Evolutionary conservation across 2,888 invertebrate genomes (phyloP), one percentile per base, ranked within the genome.

Genomic region (Heliconius sara): DNA sequence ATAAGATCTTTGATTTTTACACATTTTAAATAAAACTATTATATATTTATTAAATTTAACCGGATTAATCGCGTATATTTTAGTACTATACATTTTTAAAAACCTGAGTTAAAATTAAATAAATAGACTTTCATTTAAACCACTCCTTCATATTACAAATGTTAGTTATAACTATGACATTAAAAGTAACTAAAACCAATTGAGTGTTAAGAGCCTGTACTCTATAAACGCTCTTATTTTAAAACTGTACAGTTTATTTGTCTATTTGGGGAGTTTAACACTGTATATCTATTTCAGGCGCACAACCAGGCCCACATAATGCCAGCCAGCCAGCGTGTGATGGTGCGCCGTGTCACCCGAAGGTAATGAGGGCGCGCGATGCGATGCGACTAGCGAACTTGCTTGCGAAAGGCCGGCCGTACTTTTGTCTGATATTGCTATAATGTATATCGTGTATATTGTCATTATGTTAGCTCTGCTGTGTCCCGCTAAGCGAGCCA

Each of bases 321-420:
- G 84, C 86, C 89, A 0, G 81, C 93, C 10, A 95, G 91, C 80
- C 96, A 96, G 84, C 95, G 96, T 77, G 96, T 97, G 12, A 97
- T 96, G 96, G 96, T 97, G 13, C 95, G 97, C 76, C 95, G 96
- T 77, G 96, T 97, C 72, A 97, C 96, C 16, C 94, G 97, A 57
- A 73, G 73, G 73, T 96, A 95, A 91, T 63, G 5, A 30, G 43
- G 25, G 22, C 22, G 22, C 63, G 43, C 30, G 27, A 66, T 13
- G 81, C 78, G 72, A 27, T 71, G 78, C 79, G 78, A 77, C 76
- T 30, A 81, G 83, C 66, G 80, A 82, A 73, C 77, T 77, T 76
- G 57, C 63, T 76, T 74, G 92, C 93, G 93, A 92, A 88, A 90
- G 92, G 90, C 91, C 91, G 91, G 91, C 89, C 91, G 34, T 6